phyloP scores from a whole-genome alignment of 2,888 invertebrate genomes.

The Leucophenga maculata region DNA sequence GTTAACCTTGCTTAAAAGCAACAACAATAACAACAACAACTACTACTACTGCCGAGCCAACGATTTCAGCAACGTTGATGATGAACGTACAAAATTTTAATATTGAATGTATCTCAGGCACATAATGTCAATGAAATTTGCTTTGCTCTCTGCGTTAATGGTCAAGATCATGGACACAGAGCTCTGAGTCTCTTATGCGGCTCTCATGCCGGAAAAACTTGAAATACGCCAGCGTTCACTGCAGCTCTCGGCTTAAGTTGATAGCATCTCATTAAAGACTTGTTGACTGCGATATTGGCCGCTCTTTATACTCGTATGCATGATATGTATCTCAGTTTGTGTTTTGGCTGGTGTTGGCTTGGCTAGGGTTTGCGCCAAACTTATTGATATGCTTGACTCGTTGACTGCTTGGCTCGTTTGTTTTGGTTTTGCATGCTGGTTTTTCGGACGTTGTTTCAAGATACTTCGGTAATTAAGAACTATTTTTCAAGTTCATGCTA shows the following conservation, averaged over 20 bases:
- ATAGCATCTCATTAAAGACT: no score
- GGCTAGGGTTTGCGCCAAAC: background rate
- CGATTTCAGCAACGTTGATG: no score
- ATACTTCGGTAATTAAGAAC: constrained; percentile 15
- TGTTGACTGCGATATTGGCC: background rate
- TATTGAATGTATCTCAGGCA: constrained; percentile 25
- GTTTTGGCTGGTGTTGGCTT: background rate
- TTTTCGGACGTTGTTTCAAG: background rate
- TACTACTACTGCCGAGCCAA: no score
- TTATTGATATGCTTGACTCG: constrained; percentile 5
- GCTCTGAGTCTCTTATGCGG: background rate
- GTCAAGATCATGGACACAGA: constrained; percentile 59
- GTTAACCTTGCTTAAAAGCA: constrained; percentile 55
- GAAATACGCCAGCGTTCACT: constrained; percentile 32
- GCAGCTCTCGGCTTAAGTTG: constrained; percentile 13
- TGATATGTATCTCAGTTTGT: constrained; percentile 31
- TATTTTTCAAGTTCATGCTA: constrained; percentile 23
- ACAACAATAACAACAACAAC: background rate
- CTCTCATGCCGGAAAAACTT: constrained; percentile 31
- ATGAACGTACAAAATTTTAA: no score
- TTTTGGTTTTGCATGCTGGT: background rate
- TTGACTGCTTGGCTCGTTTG: background rate
- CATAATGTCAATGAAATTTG: constrained; percentile 60
- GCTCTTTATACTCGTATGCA: constrained; percentile 27
- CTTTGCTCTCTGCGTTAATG: constrained; percentile 36